Conservation (phyloP, 2,888 invertebrate genomes). For the Cheilosia scutellata region DNA sequence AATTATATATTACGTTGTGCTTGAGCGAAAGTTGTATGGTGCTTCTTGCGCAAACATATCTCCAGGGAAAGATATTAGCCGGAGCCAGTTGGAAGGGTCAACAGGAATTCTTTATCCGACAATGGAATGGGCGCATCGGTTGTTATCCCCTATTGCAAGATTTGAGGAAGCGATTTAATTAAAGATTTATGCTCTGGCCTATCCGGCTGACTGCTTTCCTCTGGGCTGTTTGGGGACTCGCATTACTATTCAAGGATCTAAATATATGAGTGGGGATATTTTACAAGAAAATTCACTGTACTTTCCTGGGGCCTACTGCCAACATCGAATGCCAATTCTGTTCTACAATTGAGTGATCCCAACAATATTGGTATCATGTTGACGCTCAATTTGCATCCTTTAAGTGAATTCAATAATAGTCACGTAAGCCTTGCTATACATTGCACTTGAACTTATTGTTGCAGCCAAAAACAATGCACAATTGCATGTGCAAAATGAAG, state of each 20-base stretch:
- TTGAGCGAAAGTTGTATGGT: constrained; percentile 8
- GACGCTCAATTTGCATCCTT: constrained; percentile 3
- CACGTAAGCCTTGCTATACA: background rate
- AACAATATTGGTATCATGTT: background rate
- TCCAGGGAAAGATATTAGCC: constrained; percentile 21
- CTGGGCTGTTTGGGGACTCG: constrained; percentile 6
- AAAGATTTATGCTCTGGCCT: constrained; percentile 25
- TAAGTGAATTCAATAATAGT: constrained; percentile 8
- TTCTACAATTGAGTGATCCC: constrained; percentile 3
- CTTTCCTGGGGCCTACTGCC: background rate
- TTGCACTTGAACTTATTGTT: constrained; percentile 26
- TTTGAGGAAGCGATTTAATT: constrained; percentile 33
- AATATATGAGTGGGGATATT: background rate
- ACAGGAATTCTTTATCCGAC: background rate
- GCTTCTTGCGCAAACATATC: constrained; percentile 28
- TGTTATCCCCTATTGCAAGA: constrained; percentile 12
- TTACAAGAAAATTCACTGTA: background rate
- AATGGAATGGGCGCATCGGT: background rate
- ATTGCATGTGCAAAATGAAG: constrained; percentile 12
- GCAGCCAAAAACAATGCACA: constrained; percentile 4
- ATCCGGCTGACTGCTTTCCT: constrained; percentile 1
- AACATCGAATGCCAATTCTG: background rate
- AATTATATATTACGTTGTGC: constrained; percentile 30
- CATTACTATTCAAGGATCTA: constrained; percentile 1
- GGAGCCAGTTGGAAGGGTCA: constrained; percentile 27